A percentile compares a stretch with the other conserved stretches of the same genome.
phyloP scores from a whole-genome alignment of 2,888 invertebrate species.

The Caenorhabditis sp. region DNA sequence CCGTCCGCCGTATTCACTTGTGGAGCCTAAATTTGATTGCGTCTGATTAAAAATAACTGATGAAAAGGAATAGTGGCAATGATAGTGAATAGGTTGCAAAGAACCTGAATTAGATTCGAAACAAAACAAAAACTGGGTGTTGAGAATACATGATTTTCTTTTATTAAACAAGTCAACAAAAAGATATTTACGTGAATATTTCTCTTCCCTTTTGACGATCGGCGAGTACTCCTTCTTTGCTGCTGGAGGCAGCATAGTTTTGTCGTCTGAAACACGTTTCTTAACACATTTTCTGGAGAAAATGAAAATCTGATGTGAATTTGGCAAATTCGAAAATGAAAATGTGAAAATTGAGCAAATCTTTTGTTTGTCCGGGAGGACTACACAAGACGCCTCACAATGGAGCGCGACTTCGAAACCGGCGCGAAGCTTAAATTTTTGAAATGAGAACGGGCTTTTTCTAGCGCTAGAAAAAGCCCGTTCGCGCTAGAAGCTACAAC shows the following conservation, averaged over 20 bases:
- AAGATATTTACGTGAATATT: background rate
- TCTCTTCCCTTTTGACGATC: background rate
- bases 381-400: background rate
- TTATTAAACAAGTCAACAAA: background rate
- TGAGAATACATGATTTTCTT: background rate
- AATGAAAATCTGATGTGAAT: background rate
- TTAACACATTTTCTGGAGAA: background rate
- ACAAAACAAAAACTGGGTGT: background rate
- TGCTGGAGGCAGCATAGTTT: background rate
- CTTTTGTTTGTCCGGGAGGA: background rate
- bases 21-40: background rate
- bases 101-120: constrained; percentile 32
- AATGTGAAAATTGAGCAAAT: background rate
- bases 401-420: background rate
- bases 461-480: too few relatives aligned
- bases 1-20: too few relatives aligned
- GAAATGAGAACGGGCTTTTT: background rate
- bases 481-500: too few relatives aligned
- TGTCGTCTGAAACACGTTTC: background rate
- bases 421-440: background rate
- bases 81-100: constrained; percentile 26
- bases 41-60: constrained; percentile 7
- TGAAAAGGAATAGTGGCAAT: background rate
- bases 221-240: background rate
- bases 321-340: background rate